Evolutionary conservation across 2,797 vertebrate genomes (phyloP).

Genomic region (Australoheros facetus): DNA sequence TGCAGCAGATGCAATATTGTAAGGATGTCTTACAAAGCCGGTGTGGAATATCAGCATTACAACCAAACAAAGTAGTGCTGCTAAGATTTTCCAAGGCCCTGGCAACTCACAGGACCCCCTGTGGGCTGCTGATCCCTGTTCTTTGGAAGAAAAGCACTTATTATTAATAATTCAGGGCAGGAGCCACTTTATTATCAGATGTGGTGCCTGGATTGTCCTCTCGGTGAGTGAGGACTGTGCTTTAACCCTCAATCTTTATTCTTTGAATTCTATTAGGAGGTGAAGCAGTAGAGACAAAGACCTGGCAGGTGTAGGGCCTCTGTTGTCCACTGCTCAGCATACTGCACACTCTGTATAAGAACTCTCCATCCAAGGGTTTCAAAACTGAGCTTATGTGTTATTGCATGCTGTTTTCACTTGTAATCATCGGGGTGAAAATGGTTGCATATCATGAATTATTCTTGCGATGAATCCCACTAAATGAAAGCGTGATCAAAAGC

Average conservation of each 20-base stretch:
- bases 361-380: background rate
- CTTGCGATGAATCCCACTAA: constrained; percentile 7
- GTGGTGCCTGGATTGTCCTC: constrained; percentile 40
- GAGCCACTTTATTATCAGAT: constrained; percentile 59
- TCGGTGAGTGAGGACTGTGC: constrained; percentile 14
- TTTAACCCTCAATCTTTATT: constrained; percentile 35
- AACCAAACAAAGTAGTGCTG: constrained; percentile 44
- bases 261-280: background rate
- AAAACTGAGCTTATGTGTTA: background rate
- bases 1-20: background rate
- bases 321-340: background rate
- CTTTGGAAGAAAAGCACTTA: constrained; percentile 60
- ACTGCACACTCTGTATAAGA: background rate
- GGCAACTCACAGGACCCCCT: constrained; percentile 35
- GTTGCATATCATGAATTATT: constrained; percentile 41
- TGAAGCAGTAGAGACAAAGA: background rate
- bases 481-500: constrained; percentile 43
- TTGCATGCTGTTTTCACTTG: background rate
- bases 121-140: constrained; percentile 49
- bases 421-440: background rate
- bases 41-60: constrained; percentile 30
- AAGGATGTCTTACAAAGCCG: constrained; percentile 21
- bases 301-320: background rate
- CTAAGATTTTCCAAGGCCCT: constrained; percentile 32
- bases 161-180: constrained; percentile 72